Evolutionary conservation across 2,797 vertebrate genomes (phyloP), one percentile per base, ranked within the genome.

Genomic region (Ctenopoma kingsleyae): DNA sequence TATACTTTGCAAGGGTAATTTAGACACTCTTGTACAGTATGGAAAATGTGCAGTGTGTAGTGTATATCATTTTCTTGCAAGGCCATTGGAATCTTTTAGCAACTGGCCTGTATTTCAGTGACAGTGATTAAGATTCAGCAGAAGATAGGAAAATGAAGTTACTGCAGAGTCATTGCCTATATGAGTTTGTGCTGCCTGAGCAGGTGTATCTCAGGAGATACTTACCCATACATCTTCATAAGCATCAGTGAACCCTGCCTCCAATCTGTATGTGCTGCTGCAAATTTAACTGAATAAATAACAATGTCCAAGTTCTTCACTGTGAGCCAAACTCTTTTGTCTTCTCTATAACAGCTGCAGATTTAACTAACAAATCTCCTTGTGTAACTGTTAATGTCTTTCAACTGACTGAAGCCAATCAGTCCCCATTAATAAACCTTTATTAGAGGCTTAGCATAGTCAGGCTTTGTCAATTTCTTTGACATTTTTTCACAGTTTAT

Each of bases 191-290:
- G 38, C 40, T 71, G 59, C 51, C 49, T 60, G 60, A 48, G 50
- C 65, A 74, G 73, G 51, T 82, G 68, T 53, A 38, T 76, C 67
- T 67, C 63, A 19, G 16, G 47, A 44, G 63, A 72, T 5, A 30
- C 49, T 23, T n/a, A 53, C 30, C 65, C 62, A 76, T 78, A 63
- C 40, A 60, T 76, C 74, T 81, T 79, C 58, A 68, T 79, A 44
- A 71, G 46, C 65, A 60, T 55, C 56, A 36, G 27, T 11, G 47
- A 43, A 47, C 53, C 12, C 23, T 25, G 46, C 63, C 40, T 49
- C 74, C 48, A 15, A 22, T 69, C 20, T 78, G 27, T 35, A 36
- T 36, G 11, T 36, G 35, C 59, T 30, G 63, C 49, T 25, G 48
- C 36, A 40, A 52, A 70, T 70, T 49, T 59, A 64, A 63, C 44